Evolutionary conservation across 2,113 vertebrate genomes (phyloP), one percentile per base, ranked within the genome.

Genomic region (Saccopteryx bilineata): DNA sequence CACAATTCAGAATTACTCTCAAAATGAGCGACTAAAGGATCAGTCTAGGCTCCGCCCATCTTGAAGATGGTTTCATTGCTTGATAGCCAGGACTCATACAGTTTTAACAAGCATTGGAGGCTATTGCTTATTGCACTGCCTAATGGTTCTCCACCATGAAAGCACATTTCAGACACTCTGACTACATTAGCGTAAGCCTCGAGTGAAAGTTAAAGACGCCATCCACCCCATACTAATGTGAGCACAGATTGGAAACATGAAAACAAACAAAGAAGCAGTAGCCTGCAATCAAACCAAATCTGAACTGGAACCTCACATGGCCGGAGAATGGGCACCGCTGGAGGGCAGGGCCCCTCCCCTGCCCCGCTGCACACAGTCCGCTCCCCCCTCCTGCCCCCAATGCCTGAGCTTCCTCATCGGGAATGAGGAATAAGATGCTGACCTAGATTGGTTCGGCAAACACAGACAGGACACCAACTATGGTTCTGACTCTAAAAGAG

Each of bases 241-340:
- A 48, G 63, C 9, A 12, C 24, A 18, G 80, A 46, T 0, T 24
- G 23, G 65, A 26, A 88, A 69, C 7, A 9, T 18, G 58, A 61
- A 9, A 14, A 33, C 17, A 65, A 46, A 39, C n/a, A 33, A 50
- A 86, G n/a, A 48, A 18, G 14, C 15, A 9, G 4, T 54, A 33
- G 26, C 23, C 50, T 21, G 9, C 11, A 46, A 17, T 52, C 33
- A 19, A 80, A n/a, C 61, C 52, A 13, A 17, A 5, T 12, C 3
- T 31, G 48, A 3, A 17, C 54, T 65, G 9, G 1, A 7, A 33
- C 33, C 66, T 92, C 68, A 58, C 14, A 1, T 0, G 23, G 31
- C 65, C 71, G 26, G 28, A 15, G 14, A 0, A 56, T 1, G 19
- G 17, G 56, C n/a, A 9, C 50, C 5, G 0, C 0, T 1, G 31